These are phyloP conservation scores for Drosophila affinis DNA, from an alignment of 2,888 invertebrate genomes.

Conservation along the genomic window DNA sequence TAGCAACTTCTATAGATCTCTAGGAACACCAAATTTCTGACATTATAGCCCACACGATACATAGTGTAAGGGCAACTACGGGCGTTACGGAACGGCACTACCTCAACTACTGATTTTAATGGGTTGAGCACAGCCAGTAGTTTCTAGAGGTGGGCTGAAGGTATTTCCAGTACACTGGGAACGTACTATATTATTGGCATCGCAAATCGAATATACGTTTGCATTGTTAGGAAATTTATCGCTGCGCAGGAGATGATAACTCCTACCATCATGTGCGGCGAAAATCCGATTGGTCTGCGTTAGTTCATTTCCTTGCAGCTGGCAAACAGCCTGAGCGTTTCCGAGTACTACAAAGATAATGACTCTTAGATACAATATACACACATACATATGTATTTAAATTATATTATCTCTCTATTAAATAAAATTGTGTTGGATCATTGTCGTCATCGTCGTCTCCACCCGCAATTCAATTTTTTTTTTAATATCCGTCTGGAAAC, in stretches of 20 bases:
- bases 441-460: too few relatives aligned
- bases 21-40: conserved; percentile 33
- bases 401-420: background rate
- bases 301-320: background rate
- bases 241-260: conserved; percentile 19
- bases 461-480: too few relatives aligned
- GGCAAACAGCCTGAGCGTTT: conserved; percentile 35
- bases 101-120: conserved; percentile 9
- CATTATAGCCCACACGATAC: conserved; percentile 50
- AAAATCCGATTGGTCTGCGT: conserved; percentile 46
- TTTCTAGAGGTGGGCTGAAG: conserved; percentile 16
- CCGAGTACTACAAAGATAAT: conserved; percentile 8
- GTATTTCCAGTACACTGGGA: conserved; percentile 20
- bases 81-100: too few relatives aligned
- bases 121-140: conserved; percentile 7
- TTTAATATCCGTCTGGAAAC: too few relatives aligned
- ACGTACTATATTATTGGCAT: background rate
- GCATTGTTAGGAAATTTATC: conserved; percentile 17
- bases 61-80: conserved; percentile 35
- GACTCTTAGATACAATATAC: background rate
- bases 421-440: too few relatives aligned
- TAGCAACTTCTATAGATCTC: conserved; percentile 62
- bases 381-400: too few relatives aligned
- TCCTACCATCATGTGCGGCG: background rate
- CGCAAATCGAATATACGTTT: conserved; percentile 39